Evolutionary conservation across 2,797 vertebrate species (phyloP).

Genomic region (Smutsia gigantea): DNA sequence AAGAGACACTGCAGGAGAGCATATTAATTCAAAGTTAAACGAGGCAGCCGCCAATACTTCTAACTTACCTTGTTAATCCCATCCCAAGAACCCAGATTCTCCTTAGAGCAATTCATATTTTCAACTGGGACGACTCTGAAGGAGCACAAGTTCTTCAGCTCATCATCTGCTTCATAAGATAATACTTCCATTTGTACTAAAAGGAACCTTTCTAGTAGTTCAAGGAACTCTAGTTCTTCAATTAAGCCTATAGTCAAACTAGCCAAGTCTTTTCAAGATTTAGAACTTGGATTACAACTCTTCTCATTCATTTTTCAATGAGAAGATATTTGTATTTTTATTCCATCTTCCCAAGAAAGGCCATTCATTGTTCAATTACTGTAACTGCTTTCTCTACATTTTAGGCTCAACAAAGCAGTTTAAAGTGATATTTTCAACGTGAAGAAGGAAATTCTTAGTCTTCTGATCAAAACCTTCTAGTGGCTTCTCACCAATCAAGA

Average conservation of each 20-base stretch:
- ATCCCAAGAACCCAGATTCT: neutral
- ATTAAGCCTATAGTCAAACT: neutral
- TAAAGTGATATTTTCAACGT: slow-evolving; percentile 16
- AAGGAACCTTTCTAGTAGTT: neutral
- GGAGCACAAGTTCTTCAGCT: neutral
- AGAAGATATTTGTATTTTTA: slow-evolving; percentile 35
- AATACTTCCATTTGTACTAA: slow-evolving; percentile 4
- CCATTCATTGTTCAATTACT: neutral
- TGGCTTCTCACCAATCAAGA: neutral
- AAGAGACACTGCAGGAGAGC: neutral
- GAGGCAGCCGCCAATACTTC: neutral
- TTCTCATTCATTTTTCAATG: neutral
- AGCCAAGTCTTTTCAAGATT: slow-evolving; percentile 11
- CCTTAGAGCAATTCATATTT: neutral
- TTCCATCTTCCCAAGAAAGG: neutral
- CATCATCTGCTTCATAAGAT: neutral
- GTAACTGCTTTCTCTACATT: neutral
- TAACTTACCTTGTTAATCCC: neutral
- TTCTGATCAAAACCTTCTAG: slow-evolving; percentile 11
- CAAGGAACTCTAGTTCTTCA: slow-evolving; percentile 24
- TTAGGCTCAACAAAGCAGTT: neutral
- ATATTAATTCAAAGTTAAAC: neutral
- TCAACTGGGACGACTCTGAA: neutral
- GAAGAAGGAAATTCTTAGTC: neutral
- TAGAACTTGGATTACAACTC: neutral